Evolutionary conservation across 2,888 invertebrate genomes (phyloP).

Genomic region (Pristionchus fissidentatus): DNA sequence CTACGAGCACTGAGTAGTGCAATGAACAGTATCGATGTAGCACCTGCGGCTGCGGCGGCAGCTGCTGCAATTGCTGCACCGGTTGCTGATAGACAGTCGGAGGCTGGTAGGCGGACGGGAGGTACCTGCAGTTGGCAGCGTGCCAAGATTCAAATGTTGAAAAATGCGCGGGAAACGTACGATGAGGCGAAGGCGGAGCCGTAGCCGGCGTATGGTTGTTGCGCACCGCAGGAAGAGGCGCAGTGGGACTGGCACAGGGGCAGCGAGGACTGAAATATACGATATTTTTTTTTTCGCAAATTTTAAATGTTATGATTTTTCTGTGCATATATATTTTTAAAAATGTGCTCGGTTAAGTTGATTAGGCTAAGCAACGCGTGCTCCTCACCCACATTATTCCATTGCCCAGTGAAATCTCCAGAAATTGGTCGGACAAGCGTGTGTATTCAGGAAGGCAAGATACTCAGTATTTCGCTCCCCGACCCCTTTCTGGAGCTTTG

Average conservation of each 20-base stretch:
- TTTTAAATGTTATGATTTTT: too few species aligned
- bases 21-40: not conserved
- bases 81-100: not conserved
- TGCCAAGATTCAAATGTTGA: not conserved
- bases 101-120: constrained; percentile 16
- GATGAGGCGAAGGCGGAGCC: not conserved
- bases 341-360: too few species aligned
- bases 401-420: too few species aligned
- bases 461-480: too few species aligned
- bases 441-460: too few species aligned
- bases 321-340: too few species aligned
- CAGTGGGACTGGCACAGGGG: constrained; percentile 24
- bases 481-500: too few species aligned
- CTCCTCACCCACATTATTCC: too few species aligned
- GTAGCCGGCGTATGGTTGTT: not conserved
- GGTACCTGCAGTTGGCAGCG: not conserved
- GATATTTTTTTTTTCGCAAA: too few species aligned
- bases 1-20: not conserved
- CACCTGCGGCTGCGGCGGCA: not conserved
- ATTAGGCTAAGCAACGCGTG: too few species aligned
- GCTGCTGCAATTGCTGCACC: not conserved
- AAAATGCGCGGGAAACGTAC: constrained; percentile 1
- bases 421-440: too few species aligned
- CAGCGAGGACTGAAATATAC: constrained; percentile 12
- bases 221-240: constrained; percentile 9